These are phyloP conservation scores for Meles meles DNA, from an alignment of 2,113 vertebrate species.

Conservation along the genomic window DNA sequence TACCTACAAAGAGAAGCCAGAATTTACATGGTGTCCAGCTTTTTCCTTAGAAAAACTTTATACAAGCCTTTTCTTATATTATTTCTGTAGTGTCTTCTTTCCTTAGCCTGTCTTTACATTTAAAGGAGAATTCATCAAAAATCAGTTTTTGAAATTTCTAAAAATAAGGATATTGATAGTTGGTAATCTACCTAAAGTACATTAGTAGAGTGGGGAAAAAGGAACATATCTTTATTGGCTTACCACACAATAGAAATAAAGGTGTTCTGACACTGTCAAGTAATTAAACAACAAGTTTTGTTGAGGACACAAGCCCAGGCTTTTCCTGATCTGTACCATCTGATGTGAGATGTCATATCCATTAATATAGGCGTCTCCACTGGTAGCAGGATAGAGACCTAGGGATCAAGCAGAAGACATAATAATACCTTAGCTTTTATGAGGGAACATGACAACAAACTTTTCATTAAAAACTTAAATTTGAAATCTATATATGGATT, in stretches of 20 bases:
- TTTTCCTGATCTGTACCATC: conserved; percentile 93
- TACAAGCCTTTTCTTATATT: background rate
- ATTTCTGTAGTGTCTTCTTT: background rate
- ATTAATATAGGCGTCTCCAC: conserved; percentile 89
- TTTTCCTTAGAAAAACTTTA: background rate
- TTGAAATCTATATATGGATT: background rate
- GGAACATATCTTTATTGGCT: conserved; percentile 1
- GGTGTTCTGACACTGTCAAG: conserved; percentile 93
- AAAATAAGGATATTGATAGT: background rate
- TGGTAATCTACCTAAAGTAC: background rate
- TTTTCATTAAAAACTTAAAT: background rate
- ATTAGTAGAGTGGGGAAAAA: background rate
- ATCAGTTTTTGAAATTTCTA: background rate
- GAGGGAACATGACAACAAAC: background rate
- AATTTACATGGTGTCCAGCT: background rate
- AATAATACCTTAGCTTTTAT: background rate
- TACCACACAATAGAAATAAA: conserved; percentile 93
- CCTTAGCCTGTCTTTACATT: background rate
- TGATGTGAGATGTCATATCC: conserved; percentile 92
- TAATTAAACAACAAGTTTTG: conserved; percentile 94
- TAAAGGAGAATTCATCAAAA: conserved; percentile 8
- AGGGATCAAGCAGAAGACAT: background rate
- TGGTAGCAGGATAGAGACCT: conserved; percentile 92
- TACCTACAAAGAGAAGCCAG: conserved; percentile 80
- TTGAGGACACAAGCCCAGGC: conserved; percentile 94